Evolutionary conservation across 1,140 invertebrate genomes (phyloP).

Genomic region (Babylonia areolata): DNA sequence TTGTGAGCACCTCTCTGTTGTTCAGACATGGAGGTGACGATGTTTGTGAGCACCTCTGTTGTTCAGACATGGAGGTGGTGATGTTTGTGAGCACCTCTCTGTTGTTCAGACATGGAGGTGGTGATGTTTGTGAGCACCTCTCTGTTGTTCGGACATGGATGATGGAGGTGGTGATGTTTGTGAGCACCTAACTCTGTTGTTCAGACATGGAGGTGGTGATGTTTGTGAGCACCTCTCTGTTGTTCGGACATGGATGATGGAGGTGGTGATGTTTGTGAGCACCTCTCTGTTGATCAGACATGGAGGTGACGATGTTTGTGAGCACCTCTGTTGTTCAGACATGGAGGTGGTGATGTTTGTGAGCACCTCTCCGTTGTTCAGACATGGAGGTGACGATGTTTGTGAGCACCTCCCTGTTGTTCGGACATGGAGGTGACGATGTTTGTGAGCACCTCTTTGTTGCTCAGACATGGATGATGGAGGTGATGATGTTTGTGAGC

Average conservation of each 20-base stretch:
- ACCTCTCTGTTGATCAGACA: constrained; percentile 11
- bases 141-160: no score
- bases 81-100: background rate
- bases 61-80: no score
- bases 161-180: background rate
- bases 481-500: no score
- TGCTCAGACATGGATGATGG: no score
- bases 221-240: background rate
- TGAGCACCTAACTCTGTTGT: background rate
- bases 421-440: no score
- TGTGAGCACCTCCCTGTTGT: background rate
- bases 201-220: no score
- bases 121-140: background rate
- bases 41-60: background rate
- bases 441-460: background rate
- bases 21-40: no score
- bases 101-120: no score
- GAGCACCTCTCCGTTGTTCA: background rate
- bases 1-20: background rate
- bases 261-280: background rate
- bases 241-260: no score
- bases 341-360: background rate
- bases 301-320: no score
- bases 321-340: background rate
- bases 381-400: no score